Base-by-base conservation (phyloP, 1,140 invertebrate genomes). In the Chrysomallon squamiferum region DNA sequence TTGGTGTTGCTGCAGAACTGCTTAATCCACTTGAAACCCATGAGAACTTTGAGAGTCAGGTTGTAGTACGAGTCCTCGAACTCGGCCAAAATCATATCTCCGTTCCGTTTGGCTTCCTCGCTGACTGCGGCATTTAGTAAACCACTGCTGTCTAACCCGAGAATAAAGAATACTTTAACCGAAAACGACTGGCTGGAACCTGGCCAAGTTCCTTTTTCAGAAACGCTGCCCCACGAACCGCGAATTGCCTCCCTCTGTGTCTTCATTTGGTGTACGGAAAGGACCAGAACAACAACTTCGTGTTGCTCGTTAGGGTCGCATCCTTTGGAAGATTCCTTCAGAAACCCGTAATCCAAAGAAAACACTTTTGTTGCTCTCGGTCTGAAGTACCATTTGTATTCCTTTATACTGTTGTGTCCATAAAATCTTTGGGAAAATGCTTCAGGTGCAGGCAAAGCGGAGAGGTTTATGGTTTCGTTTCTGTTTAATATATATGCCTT, bases 21-120 rank as follows among this genome's bases (percentile, higher is more conserved):
- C 4, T 88, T 87, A 54, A 90, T 88, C 90, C 92, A 95, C 80
- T 93, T 92, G 27, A 94, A 87, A 3, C 89, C 90, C 90, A 93
- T 92, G 3, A 92, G 89, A 83, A 93, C 92, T 80, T 95, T 95
- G 74, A 93, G 93, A 1, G 93, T 94, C 84, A 95, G 88, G 84
- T 95, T 95, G 67, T 89, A 88, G 77, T 95, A 95, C 35, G 87
- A 87, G 84, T 95, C 93, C 18, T 87, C 68, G 81, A 94, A 94
- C 70, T 88, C 90, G 18, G 92, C 92, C 85, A 93, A 91, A 38
- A 94, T 87, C 62, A 94, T 87, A 77, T 95, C 93, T 22, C 86
- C 83, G 73, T 90, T 87, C 1, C 18, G 18, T 20, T 54, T 22
- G 15, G 22, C 29, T 13, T 54, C 50, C 25, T 54, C 2, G 29